Evolutionary conservation across 2,113 vertebrate genomes (phyloP).

Genomic region (Gambusia affinis): DNA sequence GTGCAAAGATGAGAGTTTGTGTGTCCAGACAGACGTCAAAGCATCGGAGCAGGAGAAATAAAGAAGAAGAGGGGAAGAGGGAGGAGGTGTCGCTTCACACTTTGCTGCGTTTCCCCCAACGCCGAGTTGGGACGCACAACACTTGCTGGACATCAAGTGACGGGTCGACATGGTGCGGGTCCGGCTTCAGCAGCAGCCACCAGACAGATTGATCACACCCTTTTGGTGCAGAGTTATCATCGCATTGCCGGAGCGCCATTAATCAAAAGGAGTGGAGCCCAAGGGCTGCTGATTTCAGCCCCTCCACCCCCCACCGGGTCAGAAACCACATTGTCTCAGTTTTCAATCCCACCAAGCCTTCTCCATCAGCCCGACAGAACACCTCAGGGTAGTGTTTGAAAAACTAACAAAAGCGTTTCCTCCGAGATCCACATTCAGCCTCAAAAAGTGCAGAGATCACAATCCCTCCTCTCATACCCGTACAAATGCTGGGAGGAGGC

Average conservation of each 20-base stretch:
- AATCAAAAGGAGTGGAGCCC: constrained; percentile 34
- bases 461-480: constrained; percentile 38
- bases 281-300: constrained; percentile 63
- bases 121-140: constrained; percentile 22
- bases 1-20: constrained; percentile 29
- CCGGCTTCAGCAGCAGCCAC: constrained; percentile 36
- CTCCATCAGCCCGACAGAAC: constrained; percentile 36
- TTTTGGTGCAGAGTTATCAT: constrained; percentile 12
- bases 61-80: not conserved
- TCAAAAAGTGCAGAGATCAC: constrained; percentile 28
- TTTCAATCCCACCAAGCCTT: constrained; percentile 53
- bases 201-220: constrained; percentile 28
- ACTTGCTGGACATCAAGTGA: constrained; percentile 40
- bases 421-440: constrained; percentile 37
- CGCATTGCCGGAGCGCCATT: constrained; percentile 15
- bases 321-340: constrained; percentile 68
- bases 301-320: not conserved
- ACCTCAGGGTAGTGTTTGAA: constrained; percentile 45
- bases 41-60: not conserved
- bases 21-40: constrained; percentile 5
- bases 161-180: constrained; percentile 37
- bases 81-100: constrained; percentile 25
- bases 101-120: constrained; percentile 34
- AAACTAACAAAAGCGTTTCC: constrained; percentile 60
- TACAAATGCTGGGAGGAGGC: constrained; percentile 26